These are phyloP conservation scores for Eulimnadia texana DNA, from an alignment of 1,140 invertebrate genomes.

Conservation along the genomic window DNA sequence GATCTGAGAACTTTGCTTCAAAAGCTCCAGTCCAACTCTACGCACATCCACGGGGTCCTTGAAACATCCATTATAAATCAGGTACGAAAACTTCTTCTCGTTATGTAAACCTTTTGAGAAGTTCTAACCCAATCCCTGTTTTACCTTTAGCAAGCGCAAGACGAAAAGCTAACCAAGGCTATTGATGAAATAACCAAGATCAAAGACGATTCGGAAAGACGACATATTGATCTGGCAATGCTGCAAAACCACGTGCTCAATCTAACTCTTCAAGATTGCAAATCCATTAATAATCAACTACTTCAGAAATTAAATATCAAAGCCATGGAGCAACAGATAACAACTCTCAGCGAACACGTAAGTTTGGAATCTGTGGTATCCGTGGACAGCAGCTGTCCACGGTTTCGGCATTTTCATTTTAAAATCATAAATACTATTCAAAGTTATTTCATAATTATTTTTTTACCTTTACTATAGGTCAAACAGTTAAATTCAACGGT, in stretches of 20 bases:
- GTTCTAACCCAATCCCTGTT: background rate
- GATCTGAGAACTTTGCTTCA: background rate
- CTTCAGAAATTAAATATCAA: background rate
- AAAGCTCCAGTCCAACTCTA: background rate
- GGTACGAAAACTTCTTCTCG: too few relatives aligned
- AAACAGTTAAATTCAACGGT: too few relatives aligned
- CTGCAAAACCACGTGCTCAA: background rate
- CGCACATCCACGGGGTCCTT: background rate
- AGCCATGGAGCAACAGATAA: background rate
- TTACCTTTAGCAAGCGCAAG: too few relatives aligned
- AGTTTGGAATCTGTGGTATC: too few relatives aligned
- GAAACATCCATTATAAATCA: too few relatives aligned
- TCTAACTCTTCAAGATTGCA: background rate
- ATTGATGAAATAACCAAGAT: background rate
- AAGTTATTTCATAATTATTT: too few relatives aligned
- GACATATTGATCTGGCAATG: background rate
- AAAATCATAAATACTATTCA: background rate
- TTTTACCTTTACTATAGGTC: too few relatives aligned
- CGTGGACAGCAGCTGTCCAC: too few relatives aligned
- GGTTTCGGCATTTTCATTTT: too few relatives aligned
- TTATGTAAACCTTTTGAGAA: too few relatives aligned
- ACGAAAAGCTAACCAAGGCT: background rate
- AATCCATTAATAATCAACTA: background rate
- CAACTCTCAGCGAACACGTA: background rate
- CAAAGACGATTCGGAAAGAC: background rate